These are phyloP conservation scores for Kryptolebias ocellatus DNA, from an alignment of 2,797 vertebrate genomes.

Conservation along the genomic window DNA sequence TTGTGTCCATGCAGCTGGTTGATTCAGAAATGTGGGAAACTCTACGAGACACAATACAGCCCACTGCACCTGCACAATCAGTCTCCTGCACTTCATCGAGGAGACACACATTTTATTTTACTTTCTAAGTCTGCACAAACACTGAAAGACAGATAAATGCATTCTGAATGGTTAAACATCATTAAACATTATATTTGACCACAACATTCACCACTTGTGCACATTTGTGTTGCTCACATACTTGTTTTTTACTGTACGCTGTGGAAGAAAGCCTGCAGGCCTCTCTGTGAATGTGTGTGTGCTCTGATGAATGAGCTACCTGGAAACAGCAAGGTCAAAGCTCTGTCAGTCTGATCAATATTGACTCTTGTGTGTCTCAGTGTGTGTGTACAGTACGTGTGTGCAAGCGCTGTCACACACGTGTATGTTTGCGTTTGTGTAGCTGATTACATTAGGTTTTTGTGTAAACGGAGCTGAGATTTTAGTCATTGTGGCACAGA, in stretches of 20 bases:
- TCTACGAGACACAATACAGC: too few species aligned
- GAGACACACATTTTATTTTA: too few species aligned
- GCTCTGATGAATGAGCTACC: slow-evolving; percentile 49
- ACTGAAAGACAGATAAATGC: too few species aligned
- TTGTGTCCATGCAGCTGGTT: too few species aligned
- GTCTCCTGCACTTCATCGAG: too few species aligned
- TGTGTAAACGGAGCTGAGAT: slow-evolving; percentile 57
- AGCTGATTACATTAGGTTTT: slow-evolving; percentile 57
- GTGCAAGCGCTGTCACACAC: slow-evolving; percentile 10
- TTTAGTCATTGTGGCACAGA: slow-evolving; percentile 25
- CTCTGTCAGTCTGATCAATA: slow-evolving; percentile 69
- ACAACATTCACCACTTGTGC: too few species aligned
- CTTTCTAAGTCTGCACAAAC: too few species aligned
- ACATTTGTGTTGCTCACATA: background rate
- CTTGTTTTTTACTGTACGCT: background rate
- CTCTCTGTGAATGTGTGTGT: slow-evolving; percentile 41
- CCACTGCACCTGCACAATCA: too few species aligned
- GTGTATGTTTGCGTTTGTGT: slow-evolving; percentile 54
- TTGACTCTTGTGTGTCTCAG: slow-evolving; percentile 48
- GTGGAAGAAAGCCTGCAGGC: slow-evolving; percentile 34
- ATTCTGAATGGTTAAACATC: too few species aligned
- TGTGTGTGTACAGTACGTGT: background rate
- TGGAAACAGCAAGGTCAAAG: slow-evolving; percentile 65
- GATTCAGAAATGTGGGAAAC: too few species aligned
- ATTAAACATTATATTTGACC: too few species aligned